Evolutionary conservation across 2,888 invertebrate genomes (phyloP).

Genomic region (Cacoxenus indagator): DNA sequence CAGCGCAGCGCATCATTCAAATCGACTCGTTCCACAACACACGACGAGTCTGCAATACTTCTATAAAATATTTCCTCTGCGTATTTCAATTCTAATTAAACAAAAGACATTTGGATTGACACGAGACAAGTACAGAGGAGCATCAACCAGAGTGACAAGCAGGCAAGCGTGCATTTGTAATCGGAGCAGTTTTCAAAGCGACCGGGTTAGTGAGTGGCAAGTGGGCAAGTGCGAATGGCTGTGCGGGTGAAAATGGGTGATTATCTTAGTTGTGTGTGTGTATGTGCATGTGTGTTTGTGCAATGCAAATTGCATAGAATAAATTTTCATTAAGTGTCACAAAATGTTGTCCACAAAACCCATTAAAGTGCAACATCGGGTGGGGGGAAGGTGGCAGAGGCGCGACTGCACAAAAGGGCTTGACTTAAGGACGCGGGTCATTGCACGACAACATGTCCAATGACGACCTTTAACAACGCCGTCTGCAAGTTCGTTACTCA

Average conservation of each 20-base stretch:
- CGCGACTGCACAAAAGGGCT: constrained; percentile 13
- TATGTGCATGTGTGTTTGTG: neutral
- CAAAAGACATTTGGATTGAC: constrained; percentile 61
- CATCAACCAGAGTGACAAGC: neutral
- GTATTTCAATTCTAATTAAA: constrained; percentile 55
- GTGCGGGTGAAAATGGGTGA: no score
- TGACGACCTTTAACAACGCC: constrained; percentile 14
- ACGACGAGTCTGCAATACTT: constrained; percentile 6
- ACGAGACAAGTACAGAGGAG: constrained; percentile 57
- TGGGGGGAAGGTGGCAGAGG: constrained; percentile 32
- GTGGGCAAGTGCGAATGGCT: neutral
- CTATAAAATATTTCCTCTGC: constrained; percentile 58
- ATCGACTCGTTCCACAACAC: neutral
- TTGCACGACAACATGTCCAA: constrained; percentile 17
- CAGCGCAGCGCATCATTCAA: neutral
- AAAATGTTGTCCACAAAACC: constrained; percentile 22
- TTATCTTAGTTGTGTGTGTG: constrained; percentile 30
- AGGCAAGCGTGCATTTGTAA: constrained; percentile 25
- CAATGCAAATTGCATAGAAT: constrained; percentile 59
- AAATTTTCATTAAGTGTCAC: constrained; percentile 64
- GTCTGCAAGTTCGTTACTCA: neutral
- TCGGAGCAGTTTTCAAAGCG: constrained; percentile 36
- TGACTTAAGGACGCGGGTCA: constrained; percentile 39
- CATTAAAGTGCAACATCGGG: no score
- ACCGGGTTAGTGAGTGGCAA: neutral